Conservation (phyloP, 2,113 vertebrate species). For the Otis tarda region DNA sequence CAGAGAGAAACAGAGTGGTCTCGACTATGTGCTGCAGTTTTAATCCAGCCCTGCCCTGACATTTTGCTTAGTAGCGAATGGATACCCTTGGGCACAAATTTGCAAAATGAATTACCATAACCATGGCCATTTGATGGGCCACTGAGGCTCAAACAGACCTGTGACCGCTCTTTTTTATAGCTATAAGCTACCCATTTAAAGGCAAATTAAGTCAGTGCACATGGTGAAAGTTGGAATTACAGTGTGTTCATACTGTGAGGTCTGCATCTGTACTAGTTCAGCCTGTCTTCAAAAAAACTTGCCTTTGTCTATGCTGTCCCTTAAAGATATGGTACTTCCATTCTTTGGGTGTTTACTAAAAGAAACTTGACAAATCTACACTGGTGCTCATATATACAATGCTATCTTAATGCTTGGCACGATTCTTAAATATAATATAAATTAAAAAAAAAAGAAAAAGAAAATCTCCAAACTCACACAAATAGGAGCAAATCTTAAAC, state of each 20-base stretch:
- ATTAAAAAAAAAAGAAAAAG: not conserved
- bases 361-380: not conserved
- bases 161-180: not conserved
- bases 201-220: not conserved
- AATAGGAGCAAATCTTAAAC: not conserved
- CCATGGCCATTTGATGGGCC: not conserved
- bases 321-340: not conserved
- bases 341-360: not conserved
- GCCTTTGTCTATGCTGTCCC: not conserved
- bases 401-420: not conserved
- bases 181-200: not conserved
- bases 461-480: not conserved
- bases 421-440: not conserved
- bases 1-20: not conserved
- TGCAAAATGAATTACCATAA: not conserved
- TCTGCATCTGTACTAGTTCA: not conserved
- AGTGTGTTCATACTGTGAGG: not conserved
- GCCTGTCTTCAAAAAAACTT: not conserved
- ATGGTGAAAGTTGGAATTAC: too few species aligned
- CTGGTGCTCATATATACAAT: not conserved
- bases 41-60: not conserved
- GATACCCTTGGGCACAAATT: not conserved
- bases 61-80: not conserved
- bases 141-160: not conserved
- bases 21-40: not conserved